A percentile compares a stretch with the other conserved stretches of the same genome.
These are phyloP conservation scores for Apistogramma diplotaenia DNA, from an alignment of 2,113 vertebrate species.

Conservation along the genomic window DNA sequence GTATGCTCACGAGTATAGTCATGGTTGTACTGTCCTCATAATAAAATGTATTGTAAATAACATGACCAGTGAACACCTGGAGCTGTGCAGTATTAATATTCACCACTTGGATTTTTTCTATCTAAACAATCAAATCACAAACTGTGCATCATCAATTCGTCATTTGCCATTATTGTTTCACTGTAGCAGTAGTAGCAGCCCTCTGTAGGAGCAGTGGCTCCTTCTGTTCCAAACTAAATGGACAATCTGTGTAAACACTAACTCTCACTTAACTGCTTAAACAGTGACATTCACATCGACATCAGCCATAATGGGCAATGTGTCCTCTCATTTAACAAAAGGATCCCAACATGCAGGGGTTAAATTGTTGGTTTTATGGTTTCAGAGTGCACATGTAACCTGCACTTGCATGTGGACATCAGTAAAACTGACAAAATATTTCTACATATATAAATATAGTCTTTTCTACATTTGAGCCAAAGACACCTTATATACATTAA, in stretches of 20 bases:
- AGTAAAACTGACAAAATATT: background rate
- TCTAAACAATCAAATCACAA: conserved; percentile 35
- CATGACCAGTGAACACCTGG: background rate
- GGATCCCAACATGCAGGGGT: background rate
- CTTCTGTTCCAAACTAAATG: conserved; percentile 41
- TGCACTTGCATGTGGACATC: background rate
- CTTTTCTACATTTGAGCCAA: background rate
- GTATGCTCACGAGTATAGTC: background rate
- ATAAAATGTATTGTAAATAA: background rate
- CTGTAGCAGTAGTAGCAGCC: conserved; percentile 2
- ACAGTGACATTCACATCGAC: conserved; percentile 11
- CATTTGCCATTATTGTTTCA: conserved; percentile 29
- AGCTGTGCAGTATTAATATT: background rate
- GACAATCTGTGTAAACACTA: conserved; percentile 42
- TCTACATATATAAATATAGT: background rate
- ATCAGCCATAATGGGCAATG: background rate
- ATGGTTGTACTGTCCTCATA: background rate
- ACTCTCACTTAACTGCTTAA: conserved; percentile 22
- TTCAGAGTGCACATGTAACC: background rate
- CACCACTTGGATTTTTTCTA: background rate
- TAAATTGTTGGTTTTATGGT: background rate
- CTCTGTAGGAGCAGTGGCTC: background rate
- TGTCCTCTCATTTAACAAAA: background rate
- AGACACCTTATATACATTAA: no score
- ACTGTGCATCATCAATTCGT: conserved; percentile 22